phyloP scores from a whole-genome alignment of 1,140 invertebrate genomes.

The Drosophila sturtevanti region DNA sequence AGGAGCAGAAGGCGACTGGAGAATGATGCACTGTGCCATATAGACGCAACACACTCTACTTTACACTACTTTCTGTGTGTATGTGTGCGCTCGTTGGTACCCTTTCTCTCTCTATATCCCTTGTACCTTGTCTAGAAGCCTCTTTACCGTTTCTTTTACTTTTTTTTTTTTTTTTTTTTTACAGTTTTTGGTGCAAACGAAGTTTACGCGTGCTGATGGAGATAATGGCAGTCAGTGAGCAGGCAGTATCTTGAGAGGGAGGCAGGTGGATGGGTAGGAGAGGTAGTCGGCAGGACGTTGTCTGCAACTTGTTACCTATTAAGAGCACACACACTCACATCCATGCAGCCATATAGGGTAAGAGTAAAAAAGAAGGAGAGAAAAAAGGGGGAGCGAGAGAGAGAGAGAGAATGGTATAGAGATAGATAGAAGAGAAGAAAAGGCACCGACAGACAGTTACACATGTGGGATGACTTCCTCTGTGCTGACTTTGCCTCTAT shows the following conservation, averaged over 20 bases:
- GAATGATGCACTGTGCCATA: conserved; percentile 8
- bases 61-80: conserved; percentile 12
- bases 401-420: not conserved
- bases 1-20: not conserved
- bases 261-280: conserved; percentile 18
- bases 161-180: conserved; percentile 6
- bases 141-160: conserved; percentile 17
- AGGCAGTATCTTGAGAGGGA: conserved; percentile 18
- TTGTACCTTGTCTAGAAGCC: not conserved
- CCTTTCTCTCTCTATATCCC: conserved; percentile 10
- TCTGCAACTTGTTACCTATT: conserved; percentile 58
- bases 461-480: conserved; percentile 51
- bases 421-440: not conserved
- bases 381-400: no score
- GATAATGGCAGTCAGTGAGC: conserved; percentile 70
- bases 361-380: no score
- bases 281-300: conserved; percentile 42
- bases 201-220: conserved; percentile 78
- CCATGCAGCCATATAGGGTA: not conserved
- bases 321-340: conserved; percentile 28
- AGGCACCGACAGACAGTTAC: conserved; percentile 9
- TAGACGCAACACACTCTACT: not conserved
- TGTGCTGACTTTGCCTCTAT: not conserved
- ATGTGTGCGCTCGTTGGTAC: not conserved
- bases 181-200: conserved; percentile 62